Evolutionary conservation across 1,140 invertebrate species (phyloP), one percentile per base, ranked within the genome.

Genomic region (Drosophila varians): DNA sequence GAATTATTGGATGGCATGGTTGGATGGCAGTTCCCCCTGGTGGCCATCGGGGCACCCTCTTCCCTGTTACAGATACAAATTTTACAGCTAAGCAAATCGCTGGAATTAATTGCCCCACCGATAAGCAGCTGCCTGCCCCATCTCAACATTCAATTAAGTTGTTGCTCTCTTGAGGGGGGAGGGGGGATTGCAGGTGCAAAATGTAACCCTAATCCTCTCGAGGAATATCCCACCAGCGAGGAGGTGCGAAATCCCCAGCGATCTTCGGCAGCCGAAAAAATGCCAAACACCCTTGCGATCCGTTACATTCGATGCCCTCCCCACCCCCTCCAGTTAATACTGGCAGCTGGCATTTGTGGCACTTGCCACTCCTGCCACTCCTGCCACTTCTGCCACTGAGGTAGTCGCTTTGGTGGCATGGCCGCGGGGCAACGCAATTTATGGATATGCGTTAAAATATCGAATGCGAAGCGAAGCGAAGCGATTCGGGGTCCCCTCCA

Each of bases 81-180:
- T 77, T 74, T 79, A 83, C 78, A 70, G 78, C 72, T 77, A 77
- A 74, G 62, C 78, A 83, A 83, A 83, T 68, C 64, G 64, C 48
- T 68, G 64, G 64, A 68, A 68, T 83, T 83, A 83, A 83, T 83
- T 83, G 78, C 48, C 43, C 43, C 2, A 25, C 28, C 64, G 64
- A 68, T 68, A 68, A 68, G 64, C 64, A 68, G 64, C 60, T 68
- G 64, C 47, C n/a, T n/a, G n/a, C n/a, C n/a, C 61, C 64, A 61
- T 66, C 21, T 42, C 48, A 31, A 56, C 52, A 69, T 69, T 69
- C 65, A 69, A 69, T 69, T 69, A 69, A 69, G 65, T 69, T 69
- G 65, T 69, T 28, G 26, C 7, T 8, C 5, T 1, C 5, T 3
- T 25, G 23, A 7, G 23, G 23, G 23, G 23, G 23, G 5, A 25